Base-by-base conservation (phyloP, 2,888 invertebrate genomes). In the Meghimatium bilineatum region DNA sequence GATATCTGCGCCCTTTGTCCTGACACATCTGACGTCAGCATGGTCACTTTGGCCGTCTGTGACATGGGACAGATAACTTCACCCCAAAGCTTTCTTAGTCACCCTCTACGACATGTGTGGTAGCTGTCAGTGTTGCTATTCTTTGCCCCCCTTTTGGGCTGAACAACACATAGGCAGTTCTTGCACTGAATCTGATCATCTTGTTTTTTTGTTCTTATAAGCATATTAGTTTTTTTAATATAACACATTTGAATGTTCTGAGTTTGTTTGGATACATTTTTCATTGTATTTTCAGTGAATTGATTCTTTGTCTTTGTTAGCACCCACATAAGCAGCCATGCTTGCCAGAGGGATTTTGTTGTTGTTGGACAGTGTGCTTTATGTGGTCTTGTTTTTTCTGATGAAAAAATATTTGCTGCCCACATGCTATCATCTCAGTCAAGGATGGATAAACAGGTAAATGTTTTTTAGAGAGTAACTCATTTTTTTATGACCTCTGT, bases 331-430 rank as follows among this genome's bases (percentile, higher is more conserved):
- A 72, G 78, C 71, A 78, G 20, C 38, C 83, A 83, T 44, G 26
- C 60, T 29, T 17, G n/a, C 29, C 60, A 78, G 44, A 71, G 63
- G 44, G n/a, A 23, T 29, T 83, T 71, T 60, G n/a, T 34, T 29
- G 63, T 78, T 36, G 49, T 82, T 38, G 83, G 78, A 56, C 82
- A 82, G 36, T 82, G 82, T 76, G 76, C 76, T 26, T 34, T 76
- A 14, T 82, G 82, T 76, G 82, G 82, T 52, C 82, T 76, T 36
- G 63, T 63, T 14, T 82, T 82, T 67, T 66, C 82, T 34, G 76
- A 82, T 44, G 56, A 29, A 26, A 17, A 32, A 1, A 52, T 82
- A 12, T 76, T 82, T 66, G 36, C 49, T n/a, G 44, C 63, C 5
- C 82, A 82, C 56, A 34, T 82, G 66, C 36, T 8, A 1, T 82